Percentiles rank a stretch among this genome's conserved stretches.
phyloP scores from a whole-genome alignment of 2,113 vertebrate species.

The Daubentonia madagascariensis region DNA sequence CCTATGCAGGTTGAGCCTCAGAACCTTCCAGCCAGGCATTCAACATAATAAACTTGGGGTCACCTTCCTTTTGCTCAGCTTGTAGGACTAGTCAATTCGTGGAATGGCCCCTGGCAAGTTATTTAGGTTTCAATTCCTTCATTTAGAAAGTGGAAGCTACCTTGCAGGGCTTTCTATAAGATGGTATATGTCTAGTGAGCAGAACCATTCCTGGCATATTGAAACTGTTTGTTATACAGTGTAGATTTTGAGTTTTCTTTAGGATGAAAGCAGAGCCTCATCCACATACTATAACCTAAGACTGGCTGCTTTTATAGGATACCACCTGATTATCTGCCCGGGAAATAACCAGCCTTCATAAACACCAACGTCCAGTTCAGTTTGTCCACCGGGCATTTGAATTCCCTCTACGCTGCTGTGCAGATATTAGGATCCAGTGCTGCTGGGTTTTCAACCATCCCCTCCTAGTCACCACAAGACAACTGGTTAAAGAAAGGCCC shows the following conservation, averaged over 20 bases:
- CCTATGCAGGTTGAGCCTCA: neutral
- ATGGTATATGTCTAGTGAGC: neutral
- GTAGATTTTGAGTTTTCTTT: neutral
- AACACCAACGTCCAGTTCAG: neutral
- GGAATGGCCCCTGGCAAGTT: neutral
- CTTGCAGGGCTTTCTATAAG: neutral
- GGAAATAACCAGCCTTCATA: neutral
- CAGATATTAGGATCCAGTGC: neutral
- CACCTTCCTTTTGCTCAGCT: neutral
- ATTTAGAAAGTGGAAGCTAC: neutral
- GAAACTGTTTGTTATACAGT: neutral
- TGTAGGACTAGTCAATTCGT: neutral
- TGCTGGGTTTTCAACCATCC: neutral
- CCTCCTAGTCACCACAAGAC: neutral
- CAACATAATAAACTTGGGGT: neutral
- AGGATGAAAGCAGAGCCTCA: neutral
- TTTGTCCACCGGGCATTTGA: neutral
- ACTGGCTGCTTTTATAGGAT: neutral
- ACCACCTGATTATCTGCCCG: neutral
- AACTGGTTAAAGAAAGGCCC: neutral
- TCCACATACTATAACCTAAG: neutral
- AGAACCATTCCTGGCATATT: neutral
- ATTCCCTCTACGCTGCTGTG: neutral
- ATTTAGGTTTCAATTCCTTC: neutral
- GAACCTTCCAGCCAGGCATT: neutral